Evolutionary conservation across 2,888 invertebrate species (phyloP), one percentile per base, ranked within the genome.

Genomic region (Exephanes ischioxanthus): DNA sequence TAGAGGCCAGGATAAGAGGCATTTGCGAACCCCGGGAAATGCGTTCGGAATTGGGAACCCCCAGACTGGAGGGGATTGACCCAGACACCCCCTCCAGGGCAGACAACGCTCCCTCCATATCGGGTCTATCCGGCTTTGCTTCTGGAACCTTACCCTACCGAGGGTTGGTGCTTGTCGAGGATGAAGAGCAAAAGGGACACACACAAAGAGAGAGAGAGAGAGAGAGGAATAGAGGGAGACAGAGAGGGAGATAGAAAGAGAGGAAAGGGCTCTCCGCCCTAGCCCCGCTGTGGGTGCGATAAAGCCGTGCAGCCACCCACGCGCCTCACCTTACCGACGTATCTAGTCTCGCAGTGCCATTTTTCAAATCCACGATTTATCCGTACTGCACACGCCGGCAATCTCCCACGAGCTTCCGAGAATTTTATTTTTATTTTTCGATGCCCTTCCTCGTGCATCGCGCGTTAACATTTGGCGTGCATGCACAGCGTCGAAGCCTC

Each of bases 51-150:
- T 90, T 92, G 92, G 92, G 91, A 93, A 93, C 91, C 92, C 89
- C 90, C 91, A 91, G 91, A 90, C 92, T 91, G 92, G 92, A 92
- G 93, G 93, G 93, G 93, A 93, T 93, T 93, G 93, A 93, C 94
- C 93, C 94, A 94, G 94, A 94, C 94, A 94, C 93, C 93, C 94
- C 94, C 93, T 94, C 93, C 94, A 93, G 86, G 67, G 80, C 89
- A 89, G 90, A 90, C 92, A 87, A 88, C 83, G 89, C 90, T 87
- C 92, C 91, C 91, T 90, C 91, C 89, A 77, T 41, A 75, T 80
- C 63, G 53, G 53, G 51, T 68, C 70, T 63, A 63, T 75, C 73
- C 16, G 55, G 9, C 48, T 70, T 77, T 73, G 80, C 78, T 87
- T 84, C 80, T 72, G 75, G 85, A 88, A 87, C 81, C 82, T 85